Base-by-base conservation (phyloP, 2,888 invertebrate genomes). In the Peribatodes rhomboidaria region DNA sequence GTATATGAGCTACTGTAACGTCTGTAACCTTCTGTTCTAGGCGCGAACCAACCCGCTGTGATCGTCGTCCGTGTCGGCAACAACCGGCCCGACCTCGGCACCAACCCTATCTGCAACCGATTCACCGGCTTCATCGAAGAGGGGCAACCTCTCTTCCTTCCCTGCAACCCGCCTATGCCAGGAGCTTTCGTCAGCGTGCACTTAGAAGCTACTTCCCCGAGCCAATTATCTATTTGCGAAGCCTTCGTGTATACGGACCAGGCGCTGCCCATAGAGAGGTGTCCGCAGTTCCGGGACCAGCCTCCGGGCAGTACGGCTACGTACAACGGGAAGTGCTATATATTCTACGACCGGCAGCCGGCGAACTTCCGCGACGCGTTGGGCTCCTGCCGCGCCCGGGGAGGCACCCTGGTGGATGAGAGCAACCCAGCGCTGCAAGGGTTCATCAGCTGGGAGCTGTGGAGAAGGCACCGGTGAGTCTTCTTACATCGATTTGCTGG, bases 91-190 rank as follows among this genome's bases (percentile, higher is more conserved):
- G 98, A 98, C 86, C 92, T 98, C 66, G 98, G 97, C 62, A 97
- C 97, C 22, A 98, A 98, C 88, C 98, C 98, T 0, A 95, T 98
- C 75, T 98, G 98, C 91, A 98, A 98, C 90, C 95, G 97, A 4
- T 98, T 97, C 89, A 97, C 96, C 7, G 98, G 98, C 1, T 95
- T 95, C 67, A 89, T 98, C 11, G 97, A 98, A 83, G 98, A 98
- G 84, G 98, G 98, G 0, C 97, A 98, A 80, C 98, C 98, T 0
- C 93, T 98, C 7, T 98, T 98, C 90, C 89, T 98, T 55, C 98
- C 98, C 0, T 98, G 98, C 92, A 98, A 98, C 88, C 98, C 98
- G 0, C 98, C 98, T 0, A 98, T 98, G 97, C 98, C 98, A 0
- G 98, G 98, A 0, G 98, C 98, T 9, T 98, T 98, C 86, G 98